These are phyloP conservation scores for Whitmania pigra DNA, from an alignment of 1,140 invertebrate species.

Conservation along the genomic window DNA sequence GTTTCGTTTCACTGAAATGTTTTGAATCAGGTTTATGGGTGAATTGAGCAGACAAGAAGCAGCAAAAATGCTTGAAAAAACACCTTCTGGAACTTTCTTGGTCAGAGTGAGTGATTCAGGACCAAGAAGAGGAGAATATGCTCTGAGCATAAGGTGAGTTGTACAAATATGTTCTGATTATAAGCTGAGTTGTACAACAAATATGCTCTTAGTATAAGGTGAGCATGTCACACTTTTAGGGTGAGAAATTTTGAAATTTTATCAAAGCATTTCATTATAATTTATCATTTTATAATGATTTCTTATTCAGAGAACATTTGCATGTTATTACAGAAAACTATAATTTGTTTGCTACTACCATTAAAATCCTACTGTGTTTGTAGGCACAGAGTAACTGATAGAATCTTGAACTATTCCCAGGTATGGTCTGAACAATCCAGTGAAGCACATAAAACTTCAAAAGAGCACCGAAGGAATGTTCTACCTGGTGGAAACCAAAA, in stretches of 20 bases:
- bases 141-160: constrained; percentile 75
- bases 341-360: no score
- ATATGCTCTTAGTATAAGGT: no score
- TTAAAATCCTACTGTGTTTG: no score
- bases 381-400: background rate
- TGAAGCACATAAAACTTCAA: constrained; percentile 79
- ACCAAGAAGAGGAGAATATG: constrained; percentile 48
- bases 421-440: constrained; percentile 31
- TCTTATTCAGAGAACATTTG: no score
- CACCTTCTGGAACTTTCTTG: constrained; percentile 74
- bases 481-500: constrained; percentile 71
- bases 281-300: no score
- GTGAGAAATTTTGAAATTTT: no score
- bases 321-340: no score
- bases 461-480: constrained; percentile 49
- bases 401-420: background rate
- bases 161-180: no score
- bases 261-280: no score
- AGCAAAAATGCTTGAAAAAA: constrained; percentile 58
- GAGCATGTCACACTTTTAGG: no score
- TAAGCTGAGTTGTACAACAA: no score
- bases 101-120: constrained; percentile 60
- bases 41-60: constrained; percentile 74
- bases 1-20: background rate
- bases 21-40: constrained; percentile 52